These are phyloP conservation scores for Synanceia verrucosa DNA, from an alignment of 2,797 vertebrate species.

Conservation along the genomic window DNA sequence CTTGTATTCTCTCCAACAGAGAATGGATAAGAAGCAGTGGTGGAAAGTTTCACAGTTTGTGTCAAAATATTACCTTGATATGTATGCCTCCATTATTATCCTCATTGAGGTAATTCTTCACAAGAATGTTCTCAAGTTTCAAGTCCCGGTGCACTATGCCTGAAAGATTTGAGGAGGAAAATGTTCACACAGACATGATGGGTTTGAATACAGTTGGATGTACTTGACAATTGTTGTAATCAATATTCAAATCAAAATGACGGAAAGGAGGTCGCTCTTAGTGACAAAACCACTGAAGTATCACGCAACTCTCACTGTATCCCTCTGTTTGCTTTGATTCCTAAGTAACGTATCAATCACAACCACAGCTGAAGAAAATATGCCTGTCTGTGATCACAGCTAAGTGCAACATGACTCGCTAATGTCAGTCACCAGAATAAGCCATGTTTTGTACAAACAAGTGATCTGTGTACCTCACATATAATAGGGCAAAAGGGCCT, in stretches of 20 bases:
- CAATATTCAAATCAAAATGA: neutral
- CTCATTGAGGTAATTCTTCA: conserved; percentile 85
- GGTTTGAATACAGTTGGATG: neutral
- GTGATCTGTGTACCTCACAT: conserved; percentile 29
- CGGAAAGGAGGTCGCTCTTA: too few relatives aligned
- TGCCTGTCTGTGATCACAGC: conserved; percentile 1
- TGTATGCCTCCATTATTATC: conserved; percentile 82
- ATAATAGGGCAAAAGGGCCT: conserved; percentile 38
- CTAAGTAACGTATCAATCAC: too few relatives aligned
- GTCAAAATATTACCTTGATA: conserved; percentile 86
- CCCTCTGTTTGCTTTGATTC: neutral
- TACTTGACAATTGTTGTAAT: neutral
- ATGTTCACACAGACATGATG: neutral
- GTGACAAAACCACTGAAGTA: too few relatives aligned
- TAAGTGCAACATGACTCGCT: conserved; percentile 15
- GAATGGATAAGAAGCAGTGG: conserved; percentile 40
- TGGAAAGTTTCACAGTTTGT: conserved; percentile 32
- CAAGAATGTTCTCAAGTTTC: conserved; percentile 93
- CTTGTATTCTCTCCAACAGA: conserved; percentile 15
- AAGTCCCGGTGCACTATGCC: conserved; percentile 89
- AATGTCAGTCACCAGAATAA: conserved; percentile 19
- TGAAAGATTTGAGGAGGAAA: conserved; percentile 62
- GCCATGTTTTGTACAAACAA: conserved; percentile 4
- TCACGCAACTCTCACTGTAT: neutral
- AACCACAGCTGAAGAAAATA: neutral